Conservation (phyloP, 2,888 invertebrate species). For the Agrilus biguttatus region DNA sequence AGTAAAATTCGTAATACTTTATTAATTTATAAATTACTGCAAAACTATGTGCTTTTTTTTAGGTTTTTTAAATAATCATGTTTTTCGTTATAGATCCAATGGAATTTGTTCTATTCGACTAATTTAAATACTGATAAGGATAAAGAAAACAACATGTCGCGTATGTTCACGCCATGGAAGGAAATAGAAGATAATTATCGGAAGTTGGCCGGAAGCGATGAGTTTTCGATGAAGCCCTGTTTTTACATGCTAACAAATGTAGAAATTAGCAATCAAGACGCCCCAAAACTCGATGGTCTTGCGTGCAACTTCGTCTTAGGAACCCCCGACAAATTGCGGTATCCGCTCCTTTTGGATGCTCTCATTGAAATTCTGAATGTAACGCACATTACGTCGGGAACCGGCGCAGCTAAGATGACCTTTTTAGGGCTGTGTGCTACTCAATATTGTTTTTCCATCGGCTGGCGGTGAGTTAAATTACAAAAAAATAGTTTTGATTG, state of each 20-base stretch:
- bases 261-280: conserved; percentile 62
- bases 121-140: conserved; percentile 43
- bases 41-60: neutral
- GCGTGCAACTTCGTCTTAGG: conserved; percentile 91
- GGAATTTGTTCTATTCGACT: conserved; percentile 61
- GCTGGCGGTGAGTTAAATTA: conserved; percentile 49
- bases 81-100: conserved; percentile 43
- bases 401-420: conserved; percentile 29
- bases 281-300: conserved; percentile 81
- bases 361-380: conserved; percentile 70
- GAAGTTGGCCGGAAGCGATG: conserved; percentile 45
- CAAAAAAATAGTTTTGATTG: neutral
- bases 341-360: conserved; percentile 74
- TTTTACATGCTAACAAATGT: conserved; percentile 80
- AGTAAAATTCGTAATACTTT: conserved; percentile 4
- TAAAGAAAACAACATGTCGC: conserved; percentile 39
- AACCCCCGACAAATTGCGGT: conserved; percentile 81
- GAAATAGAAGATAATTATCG: conserved; percentile 65
- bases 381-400: conserved; percentile 47
- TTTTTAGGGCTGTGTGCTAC: conserved; percentile 63
- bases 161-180: conserved; percentile 55
- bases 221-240: conserved; percentile 66
- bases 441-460: conserved; percentile 80
- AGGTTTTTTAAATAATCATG: conserved; percentile 18
- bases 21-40: neutral